Conservation (phyloP, 1,140 invertebrate genomes). For the Trichogramma pretiosum region DNA sequence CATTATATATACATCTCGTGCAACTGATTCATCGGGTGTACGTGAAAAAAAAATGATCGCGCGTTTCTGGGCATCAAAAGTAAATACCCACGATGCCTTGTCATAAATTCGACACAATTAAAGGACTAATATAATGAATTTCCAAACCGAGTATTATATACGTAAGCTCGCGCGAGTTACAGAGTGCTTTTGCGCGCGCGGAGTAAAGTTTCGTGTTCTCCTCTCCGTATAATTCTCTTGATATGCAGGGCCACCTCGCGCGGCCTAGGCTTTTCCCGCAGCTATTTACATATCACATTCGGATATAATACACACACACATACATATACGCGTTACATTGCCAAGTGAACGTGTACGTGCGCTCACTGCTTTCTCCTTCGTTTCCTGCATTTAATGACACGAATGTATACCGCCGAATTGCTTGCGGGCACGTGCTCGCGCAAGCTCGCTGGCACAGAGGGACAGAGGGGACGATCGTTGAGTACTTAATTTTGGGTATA, state of each 20-base stretch:
- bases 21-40: too few species aligned
- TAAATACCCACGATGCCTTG: too few species aligned
- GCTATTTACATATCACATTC: constrained; percentile 5
- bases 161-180: too few species aligned
- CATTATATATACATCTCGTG: too few species aligned
- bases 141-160: too few species aligned
- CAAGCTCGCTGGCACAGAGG: background rate
- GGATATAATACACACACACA: too few species aligned
- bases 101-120: too few species aligned
- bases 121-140: too few species aligned
- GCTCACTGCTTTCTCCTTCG: background rate
- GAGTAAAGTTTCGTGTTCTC: background rate
- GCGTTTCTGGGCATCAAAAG: too few species aligned
- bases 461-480: background rate
- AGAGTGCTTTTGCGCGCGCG: background rate
- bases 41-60: too few species aligned
- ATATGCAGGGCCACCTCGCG: background rate
- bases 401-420: constrained; percentile 8
- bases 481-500: constrained; percentile 11
- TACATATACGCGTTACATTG: background rate
- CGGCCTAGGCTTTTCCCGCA: constrained; percentile 1
- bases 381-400: constrained; percentile 11
- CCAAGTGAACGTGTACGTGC: background rate
- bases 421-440: background rate
- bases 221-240: background rate